Conservation (phyloP, 2,113 vertebrate species). For the Aspiorhynchus laticeps region DNA sequence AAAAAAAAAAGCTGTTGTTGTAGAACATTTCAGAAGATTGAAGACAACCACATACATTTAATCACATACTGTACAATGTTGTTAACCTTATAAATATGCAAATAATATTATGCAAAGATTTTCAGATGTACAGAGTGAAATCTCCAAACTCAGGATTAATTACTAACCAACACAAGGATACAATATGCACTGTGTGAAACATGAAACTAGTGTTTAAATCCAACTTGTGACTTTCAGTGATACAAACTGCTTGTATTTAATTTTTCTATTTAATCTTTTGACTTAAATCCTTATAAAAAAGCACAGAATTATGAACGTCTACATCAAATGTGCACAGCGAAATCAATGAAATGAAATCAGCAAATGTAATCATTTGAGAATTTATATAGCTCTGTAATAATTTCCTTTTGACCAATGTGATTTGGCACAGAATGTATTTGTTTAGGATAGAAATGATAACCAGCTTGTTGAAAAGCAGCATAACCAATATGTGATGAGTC, state of each 20-base stretch:
- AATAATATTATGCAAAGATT: neutral
- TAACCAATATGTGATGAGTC: neutral
- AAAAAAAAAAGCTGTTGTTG: neutral
- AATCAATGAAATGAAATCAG: neutral
- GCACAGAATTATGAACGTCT: neutral
- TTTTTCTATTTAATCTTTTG: neutral
- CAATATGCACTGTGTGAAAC: neutral
- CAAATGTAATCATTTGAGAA: neutral
- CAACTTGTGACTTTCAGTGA: neutral
- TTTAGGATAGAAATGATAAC: neutral
- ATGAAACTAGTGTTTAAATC: neutral
- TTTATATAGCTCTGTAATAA: neutral
- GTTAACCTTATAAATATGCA: neutral
- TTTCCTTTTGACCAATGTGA: neutral
- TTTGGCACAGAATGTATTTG: neutral
- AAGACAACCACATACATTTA: neutral
- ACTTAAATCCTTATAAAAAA: neutral
- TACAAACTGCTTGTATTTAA: neutral
- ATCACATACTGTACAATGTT: neutral
- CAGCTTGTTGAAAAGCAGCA: neutral
- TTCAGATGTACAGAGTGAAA: neutral
- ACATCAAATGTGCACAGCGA: neutral
- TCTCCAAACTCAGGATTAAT: neutral
- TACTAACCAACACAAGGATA: neutral
- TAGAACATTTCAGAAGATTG: neutral